These are phyloP conservation scores for Leuciscus idus DNA, from an alignment of 2,113 vertebrate species.

Conservation along the genomic window DNA sequence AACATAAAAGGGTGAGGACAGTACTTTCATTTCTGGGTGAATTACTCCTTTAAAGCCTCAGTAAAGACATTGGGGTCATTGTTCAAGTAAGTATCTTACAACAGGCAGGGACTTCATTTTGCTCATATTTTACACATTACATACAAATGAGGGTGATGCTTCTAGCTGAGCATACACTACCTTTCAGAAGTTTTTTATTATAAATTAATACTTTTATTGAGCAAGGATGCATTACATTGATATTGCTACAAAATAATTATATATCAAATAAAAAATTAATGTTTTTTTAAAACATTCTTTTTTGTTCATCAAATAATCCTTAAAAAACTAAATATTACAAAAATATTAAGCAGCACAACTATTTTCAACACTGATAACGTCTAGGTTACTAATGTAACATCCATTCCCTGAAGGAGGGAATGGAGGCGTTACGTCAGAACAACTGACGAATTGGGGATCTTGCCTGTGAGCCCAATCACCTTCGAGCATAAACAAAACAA, in stretches of 20 bases:
- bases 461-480: too few relatives aligned
- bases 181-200: background rate
- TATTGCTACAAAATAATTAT: background rate
- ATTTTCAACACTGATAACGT: background rate
- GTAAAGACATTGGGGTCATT: background rate
- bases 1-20: background rate
- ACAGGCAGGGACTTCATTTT: background rate
- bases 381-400: too few relatives aligned
- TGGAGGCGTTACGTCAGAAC: too few relatives aligned
- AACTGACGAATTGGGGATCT: too few relatives aligned
- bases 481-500: too few relatives aligned
- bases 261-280: background rate
- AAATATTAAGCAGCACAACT: background rate
- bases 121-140: background rate
- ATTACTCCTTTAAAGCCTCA: background rate
- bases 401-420: too few relatives aligned
- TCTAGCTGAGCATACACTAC: background rate
- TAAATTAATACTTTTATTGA: background rate
- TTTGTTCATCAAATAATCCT: background rate
- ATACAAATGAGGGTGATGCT: background rate
- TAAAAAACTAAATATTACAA: background rate
- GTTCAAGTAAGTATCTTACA: background rate
- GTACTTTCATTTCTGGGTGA: background rate
- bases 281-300: background rate
- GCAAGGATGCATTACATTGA: background rate